A percentile compares a stretch with the other conserved stretches of the same genome.
Evolutionary conservation across 2,113 vertebrate species (phyloP).

Genomic region (Rhizomys pruinosus): DNA sequence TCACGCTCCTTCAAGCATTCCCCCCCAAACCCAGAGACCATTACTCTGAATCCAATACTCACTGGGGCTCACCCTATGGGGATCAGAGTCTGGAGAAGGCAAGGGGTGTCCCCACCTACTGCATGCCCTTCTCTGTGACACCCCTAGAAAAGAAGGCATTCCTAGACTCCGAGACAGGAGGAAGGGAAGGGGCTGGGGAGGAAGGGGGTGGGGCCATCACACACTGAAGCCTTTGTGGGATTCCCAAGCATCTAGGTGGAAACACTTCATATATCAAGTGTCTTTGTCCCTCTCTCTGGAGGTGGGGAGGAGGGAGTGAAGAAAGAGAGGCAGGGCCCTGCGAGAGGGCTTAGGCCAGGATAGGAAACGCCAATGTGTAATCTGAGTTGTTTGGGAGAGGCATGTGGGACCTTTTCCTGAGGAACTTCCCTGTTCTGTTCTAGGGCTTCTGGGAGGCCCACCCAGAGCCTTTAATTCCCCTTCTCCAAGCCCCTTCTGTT

Average conservation of each 20-base stretch:
- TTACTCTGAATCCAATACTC: not conserved
- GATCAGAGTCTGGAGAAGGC: not conserved
- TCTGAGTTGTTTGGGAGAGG: slow-evolving; percentile 6
- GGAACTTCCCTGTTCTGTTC: slow-evolving; percentile 40
- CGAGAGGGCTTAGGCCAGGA: slow-evolving; percentile 42
- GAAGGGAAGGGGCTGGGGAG: slow-evolving; percentile 32
- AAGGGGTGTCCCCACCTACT: not conserved
- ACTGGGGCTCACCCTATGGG: not conserved
- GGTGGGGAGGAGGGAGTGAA: slow-evolving; percentile 41
- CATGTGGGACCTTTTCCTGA: slow-evolving; percentile 8
- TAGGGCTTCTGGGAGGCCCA: slow-evolving; percentile 47
- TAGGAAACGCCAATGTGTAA: slow-evolving; percentile 69
- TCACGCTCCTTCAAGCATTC: not conserved
- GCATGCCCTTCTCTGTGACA: not conserved
- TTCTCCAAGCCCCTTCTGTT: slow-evolving; percentile 20
- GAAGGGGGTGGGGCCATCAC: slow-evolving; percentile 47
- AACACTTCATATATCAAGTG: slow-evolving; percentile 81
- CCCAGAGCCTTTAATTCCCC: slow-evolving; percentile 20
- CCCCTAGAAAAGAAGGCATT: slow-evolving; percentile 48
- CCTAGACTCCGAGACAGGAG: slow-evolving; percentile 63
- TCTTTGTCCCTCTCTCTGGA: slow-evolving; percentile 74
- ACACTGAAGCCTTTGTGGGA: slow-evolving; percentile 80
- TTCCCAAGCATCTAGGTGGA: slow-evolving; percentile 74
- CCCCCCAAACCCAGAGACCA: not conserved
- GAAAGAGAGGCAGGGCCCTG: not conserved